Evolutionary conservation across 2,113 vertebrate species (phyloP), one percentile per base, ranked within the genome.

Genomic region (Tetraodon nigroviridis): DNA sequence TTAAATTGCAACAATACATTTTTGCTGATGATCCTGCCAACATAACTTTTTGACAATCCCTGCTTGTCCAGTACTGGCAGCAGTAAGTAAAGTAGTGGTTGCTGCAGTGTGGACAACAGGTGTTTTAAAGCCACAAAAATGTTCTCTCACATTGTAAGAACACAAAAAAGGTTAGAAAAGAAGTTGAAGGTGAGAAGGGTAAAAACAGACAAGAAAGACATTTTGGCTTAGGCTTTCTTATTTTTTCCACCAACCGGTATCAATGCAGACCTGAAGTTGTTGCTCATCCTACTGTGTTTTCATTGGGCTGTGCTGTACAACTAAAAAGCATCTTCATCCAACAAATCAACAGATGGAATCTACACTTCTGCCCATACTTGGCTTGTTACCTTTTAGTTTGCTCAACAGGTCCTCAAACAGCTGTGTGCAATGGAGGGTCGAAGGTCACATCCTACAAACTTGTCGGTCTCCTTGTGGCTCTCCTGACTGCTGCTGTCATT

Each of bases 401-500:
- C 14, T 24, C 12, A 16, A 5, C 49, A 62, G 67, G 4, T 7
- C 41, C 62, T 12, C 56, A 42, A 10, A 45, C 46, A 22, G 12
- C 2, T 7, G 49, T 0, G 12, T 24, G 45, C 15, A 48, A 37
- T 0, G n/a, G 19, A 19, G 19, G n/a, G 10, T 53, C 46, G 3
- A 60, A 56, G 58, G 19, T 58, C 56, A 58, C 10, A 1, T 0
- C n/a, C 12, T 55, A 59, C 60, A 52, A 13, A 58, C 51, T 29
- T 44, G 40, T 80, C 32, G 12, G 45, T 0, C 7, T 74, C 1
- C 41, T 82, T 14, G 0, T 44, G 7, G 16, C 21, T 27, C 67
- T 84, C 7, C 54, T 82, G 55, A 55, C 12, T 0, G 69, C 51
- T n/a, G 61, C 69, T 13, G 6, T 56, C 27, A 6, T 19, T 3